A percentile compares a stretch with the other conserved stretches of the same genome.
Evolutionary conservation across 2,797 vertebrate genomes (phyloP).

Genomic region (Crotalus adamanteus): DNA sequence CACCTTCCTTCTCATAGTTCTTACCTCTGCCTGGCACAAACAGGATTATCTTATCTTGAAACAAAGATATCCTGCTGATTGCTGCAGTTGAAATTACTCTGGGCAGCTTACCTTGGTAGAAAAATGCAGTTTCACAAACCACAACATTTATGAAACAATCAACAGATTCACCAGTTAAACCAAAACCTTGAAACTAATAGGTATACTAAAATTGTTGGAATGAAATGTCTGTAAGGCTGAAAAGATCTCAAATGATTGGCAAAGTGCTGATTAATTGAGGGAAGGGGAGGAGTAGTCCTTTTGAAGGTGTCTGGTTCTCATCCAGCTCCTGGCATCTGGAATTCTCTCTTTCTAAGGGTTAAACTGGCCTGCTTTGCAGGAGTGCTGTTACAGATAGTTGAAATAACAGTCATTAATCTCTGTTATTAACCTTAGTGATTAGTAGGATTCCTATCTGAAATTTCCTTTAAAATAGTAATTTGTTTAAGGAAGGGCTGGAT

Average conservation of each 20-base stretch:
- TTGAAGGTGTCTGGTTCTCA: neutral
- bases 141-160: neutral
- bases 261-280: neutral
- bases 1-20: neutral
- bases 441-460: neutral
- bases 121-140: neutral
- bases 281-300: neutral
- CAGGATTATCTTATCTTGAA: neutral
- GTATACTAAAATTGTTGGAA: neutral
- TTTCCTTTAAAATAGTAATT: neutral
- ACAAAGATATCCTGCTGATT: neutral
- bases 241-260: neutral
- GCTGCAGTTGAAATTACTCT: neutral
- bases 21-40: neutral
- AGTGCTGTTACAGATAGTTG: neutral
- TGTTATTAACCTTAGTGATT: neutral
- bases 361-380: neutral
- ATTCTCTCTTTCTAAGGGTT: neutral
- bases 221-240: neutral
- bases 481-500: neutral
- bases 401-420: neutral
- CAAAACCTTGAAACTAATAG: neutral
- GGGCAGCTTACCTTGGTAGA: neutral
- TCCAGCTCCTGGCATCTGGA: neutral
- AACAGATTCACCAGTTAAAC: neutral